Base-by-base conservation (phyloP, 2,888 invertebrate species). In the Polia nebulosa region DNA sequence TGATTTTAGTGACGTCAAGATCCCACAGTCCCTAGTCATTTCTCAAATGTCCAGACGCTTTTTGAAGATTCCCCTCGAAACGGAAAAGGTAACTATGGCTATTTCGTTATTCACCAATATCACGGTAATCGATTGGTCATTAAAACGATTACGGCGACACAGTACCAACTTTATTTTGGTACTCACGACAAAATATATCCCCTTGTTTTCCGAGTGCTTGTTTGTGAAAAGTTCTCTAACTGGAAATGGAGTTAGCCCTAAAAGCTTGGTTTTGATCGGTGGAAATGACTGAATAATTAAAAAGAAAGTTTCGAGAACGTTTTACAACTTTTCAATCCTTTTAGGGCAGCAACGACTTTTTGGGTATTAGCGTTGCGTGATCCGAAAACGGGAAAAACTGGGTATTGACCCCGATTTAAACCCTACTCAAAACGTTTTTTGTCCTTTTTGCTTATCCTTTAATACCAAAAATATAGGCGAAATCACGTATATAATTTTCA, bases 261-360 rank as follows among this genome's bases (percentile, higher is more conserved):
- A 60, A 68, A 72, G 67, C 56, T 41, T 57, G 62, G 27, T 41
- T 52, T 34, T 66, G 66, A 79, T 66, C 44, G 56, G 27, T 57
- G 34, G 20, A 62, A 71, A 60, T 47, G 9, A 66, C 58, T 51
- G 58, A 65, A 70, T 79, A 60, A 79, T 79, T 75, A 76, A 66
- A 61, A 78, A 52, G 44, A 44, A 71, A 76, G 45, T 76, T 75
- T 29, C 9, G 25, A 22, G 41, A 79, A 34, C 32, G 53, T 17
- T 29, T 17, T 39, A 22, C 20, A 72, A 78, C 60, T 73, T 78
- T 73, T 58, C 57, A 61, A 61, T 66, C 67, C 78, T 58, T 67
- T 60, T 73, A 58, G 53, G 44, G 59, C 7, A 55, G n/a, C 27
- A 47, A 53, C 39, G 49, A 62, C 22, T 61, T 71, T 56, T 27